Evolutionary conservation across 2,113 vertebrate species (phyloP).

Genomic region (Cavia aperea): DNA sequence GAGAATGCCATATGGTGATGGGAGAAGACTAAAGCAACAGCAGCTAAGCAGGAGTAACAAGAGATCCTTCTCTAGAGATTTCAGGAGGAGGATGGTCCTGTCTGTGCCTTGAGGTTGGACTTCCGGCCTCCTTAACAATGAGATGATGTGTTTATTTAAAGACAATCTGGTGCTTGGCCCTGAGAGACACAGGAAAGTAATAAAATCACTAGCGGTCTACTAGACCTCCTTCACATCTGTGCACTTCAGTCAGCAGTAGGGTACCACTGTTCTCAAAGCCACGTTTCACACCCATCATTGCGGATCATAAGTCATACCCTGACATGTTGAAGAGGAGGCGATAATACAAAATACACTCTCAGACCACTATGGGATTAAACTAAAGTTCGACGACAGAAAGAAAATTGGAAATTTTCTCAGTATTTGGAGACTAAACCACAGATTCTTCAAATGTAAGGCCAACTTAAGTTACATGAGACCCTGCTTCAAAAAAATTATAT

Average conservation of each 20-base stretch:
- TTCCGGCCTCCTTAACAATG: not conserved
- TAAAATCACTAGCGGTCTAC: not conserved
- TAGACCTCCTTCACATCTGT: too few species aligned
- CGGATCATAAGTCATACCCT: too few species aligned
- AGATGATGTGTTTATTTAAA: not conserved
- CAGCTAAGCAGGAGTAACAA: not conserved
- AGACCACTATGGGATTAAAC: not conserved
- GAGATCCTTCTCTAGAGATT: not conserved
- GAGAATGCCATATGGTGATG: not conserved
- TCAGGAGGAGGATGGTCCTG: not conserved
- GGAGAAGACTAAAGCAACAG: not conserved
- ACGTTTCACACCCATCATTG: not conserved
- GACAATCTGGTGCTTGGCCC: not conserved
- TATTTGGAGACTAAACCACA: not conserved
- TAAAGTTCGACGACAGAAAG: not conserved
- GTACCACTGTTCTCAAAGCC: not conserved
- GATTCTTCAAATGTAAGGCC: not conserved
- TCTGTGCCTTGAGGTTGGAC: not conserved
- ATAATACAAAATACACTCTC: not conserved
- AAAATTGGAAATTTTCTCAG: not conserved
- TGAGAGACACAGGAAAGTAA: not conserved
- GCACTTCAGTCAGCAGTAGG: not conserved
- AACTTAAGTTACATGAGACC: not conserved
- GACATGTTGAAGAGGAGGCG: not conserved
- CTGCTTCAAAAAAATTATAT: not conserved